Conservation (phyloP, 2,797 vertebrate species). For the Columba guinea region DNA sequence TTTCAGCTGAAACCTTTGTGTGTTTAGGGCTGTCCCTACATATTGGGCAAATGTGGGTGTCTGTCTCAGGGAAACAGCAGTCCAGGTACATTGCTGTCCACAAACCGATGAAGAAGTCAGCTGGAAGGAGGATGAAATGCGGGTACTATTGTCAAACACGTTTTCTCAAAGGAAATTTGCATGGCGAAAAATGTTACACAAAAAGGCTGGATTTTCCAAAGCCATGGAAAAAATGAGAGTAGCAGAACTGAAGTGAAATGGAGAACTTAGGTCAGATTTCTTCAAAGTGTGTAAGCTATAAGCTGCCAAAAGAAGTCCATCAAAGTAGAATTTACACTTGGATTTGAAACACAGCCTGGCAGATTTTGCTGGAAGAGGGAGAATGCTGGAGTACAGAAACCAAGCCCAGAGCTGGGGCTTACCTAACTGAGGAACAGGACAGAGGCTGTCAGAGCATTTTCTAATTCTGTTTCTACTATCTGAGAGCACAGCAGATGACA, state of each 20-base stretch:
- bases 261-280: background rate
- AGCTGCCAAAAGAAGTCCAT: conserved; percentile 2
- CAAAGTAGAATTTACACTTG: background rate
- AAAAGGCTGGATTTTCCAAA: background rate
- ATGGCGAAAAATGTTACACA: background rate
- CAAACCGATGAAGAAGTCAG: background rate
- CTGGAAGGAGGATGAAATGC: background rate
- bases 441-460: conserved; percentile 30
- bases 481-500: conserved; percentile 39
- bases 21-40: background rate
- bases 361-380: background rate
- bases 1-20: background rate
- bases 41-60: background rate
- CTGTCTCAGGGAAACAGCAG: background rate
- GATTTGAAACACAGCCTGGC: background rate
- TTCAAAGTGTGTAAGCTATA: background rate
- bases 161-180: background rate
- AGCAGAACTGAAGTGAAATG: background rate
- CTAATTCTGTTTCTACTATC: conserved; percentile 49
- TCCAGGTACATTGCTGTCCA: background rate
- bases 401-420: background rate
- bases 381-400: background rate
- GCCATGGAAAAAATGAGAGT: background rate
- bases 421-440: background rate
- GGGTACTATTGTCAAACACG: background rate